Conservation (phyloP, 2,888 invertebrate genomes). For the Tyria jacobaeae region DNA sequence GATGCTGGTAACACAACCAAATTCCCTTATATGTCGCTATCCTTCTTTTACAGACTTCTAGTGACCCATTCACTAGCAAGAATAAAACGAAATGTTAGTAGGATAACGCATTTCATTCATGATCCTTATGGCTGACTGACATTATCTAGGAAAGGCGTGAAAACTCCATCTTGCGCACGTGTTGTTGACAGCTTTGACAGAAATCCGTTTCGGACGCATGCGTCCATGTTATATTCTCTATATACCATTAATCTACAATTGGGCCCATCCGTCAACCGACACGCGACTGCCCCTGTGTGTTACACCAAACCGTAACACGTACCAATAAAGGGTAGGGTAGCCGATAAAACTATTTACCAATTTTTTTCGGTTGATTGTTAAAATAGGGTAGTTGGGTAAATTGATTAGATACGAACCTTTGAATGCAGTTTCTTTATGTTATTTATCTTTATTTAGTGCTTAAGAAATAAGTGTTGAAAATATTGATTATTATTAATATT, state of each 20-base stretch:
- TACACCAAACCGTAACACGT: conserved; percentile 47
- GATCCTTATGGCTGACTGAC: conserved; percentile 6
- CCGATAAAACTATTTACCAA: conserved; percentile 34
- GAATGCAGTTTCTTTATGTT: conserved; percentile 9
- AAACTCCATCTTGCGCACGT: conserved; percentile 46
- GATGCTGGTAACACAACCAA: background rate
- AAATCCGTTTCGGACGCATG: conserved; percentile 60
- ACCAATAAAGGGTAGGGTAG: conserved; percentile 19
- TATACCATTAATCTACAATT: conserved; percentile 48
- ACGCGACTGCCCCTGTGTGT: conserved; percentile 57
- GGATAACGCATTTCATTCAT: background rate
- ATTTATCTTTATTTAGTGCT: too few species aligned
- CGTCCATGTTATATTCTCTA: conserved; percentile 48
- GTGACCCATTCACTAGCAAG: background rate
- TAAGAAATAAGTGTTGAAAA: background rate
- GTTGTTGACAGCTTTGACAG: conserved; percentile 66
- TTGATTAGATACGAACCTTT: conserved; percentile 23
- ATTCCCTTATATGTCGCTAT: background rate
- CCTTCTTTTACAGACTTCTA: background rate
- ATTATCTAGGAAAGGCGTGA: conserved; percentile 36
- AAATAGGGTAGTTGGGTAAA: conserved; percentile 26
- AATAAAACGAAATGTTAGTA: background rate
- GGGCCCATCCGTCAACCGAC: conserved; percentile 61
- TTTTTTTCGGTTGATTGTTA: conserved; percentile 28
- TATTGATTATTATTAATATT: background rate